Evolutionary conservation across 2,113 vertebrate species (phyloP).

Genomic region (Eulacestoma nigropectus): DNA sequence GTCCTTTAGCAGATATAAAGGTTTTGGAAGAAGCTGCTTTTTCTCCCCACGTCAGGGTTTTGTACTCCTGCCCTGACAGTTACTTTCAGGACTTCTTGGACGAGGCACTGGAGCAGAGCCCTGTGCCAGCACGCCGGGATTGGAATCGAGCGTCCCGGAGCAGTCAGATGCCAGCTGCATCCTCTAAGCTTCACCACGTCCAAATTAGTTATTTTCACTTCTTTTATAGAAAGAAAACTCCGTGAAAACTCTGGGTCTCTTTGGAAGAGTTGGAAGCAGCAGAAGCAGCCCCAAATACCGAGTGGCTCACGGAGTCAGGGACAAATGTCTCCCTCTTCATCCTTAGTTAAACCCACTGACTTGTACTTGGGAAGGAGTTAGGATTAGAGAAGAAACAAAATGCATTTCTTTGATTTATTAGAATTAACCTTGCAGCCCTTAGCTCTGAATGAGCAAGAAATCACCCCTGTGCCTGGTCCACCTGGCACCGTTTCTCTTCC

Average conservation of each 20-base stretch:
- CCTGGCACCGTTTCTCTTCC: background rate
- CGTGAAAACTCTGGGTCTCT: background rate
- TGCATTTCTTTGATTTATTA: background rate
- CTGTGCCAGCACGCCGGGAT: background rate
- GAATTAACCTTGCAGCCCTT: background rate
- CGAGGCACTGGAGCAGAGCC: background rate
- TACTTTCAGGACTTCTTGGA: background rate
- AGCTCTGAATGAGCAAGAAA: background rate
- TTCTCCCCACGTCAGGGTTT: background rate
- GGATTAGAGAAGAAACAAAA: background rate
- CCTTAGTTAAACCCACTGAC: background rate
- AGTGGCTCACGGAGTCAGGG: background rate
- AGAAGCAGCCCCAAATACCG: background rate
- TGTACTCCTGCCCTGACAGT: background rate
- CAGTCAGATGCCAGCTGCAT: background rate
- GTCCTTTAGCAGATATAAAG: background rate
- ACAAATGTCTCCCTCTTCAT: background rate
- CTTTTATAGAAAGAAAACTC: background rate
- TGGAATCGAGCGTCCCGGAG: background rate
- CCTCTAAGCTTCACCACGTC: background rate
- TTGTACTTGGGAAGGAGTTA: background rate
- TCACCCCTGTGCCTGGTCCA: background rate
- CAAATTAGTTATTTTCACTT: background rate
- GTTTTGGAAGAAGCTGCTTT: background rate
- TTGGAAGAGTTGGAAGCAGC: background rate